Evolutionary conservation across 2,888 invertebrate genomes (phyloP), one percentile per base, ranked within the genome.

Genomic region (Melitaea athalia): DNA sequence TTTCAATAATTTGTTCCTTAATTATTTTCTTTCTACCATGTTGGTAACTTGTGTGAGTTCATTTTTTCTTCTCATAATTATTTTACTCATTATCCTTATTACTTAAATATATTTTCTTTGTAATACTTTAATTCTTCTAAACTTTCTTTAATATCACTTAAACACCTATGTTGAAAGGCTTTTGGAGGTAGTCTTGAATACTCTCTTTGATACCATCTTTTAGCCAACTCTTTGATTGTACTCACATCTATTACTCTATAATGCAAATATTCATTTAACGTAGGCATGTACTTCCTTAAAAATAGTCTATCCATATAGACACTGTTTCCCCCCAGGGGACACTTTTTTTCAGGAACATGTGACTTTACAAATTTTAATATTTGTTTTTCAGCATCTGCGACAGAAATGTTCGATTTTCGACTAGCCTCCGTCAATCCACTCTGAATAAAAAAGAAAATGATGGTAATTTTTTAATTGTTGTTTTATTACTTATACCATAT

Each of bases 171-270:
- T 0, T 85, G 78, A n/a, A 94, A 92, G 61, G 82, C 86, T 79
- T 97, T 97, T 59, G 83, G 82, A 0, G 96, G 96, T 63, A 90
- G 87, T n/a, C 79, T 81, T 14, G 91, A 85, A 76, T 86, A 94
- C 11, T 95, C 83, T 17, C 93, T 89, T 3, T 94, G 94, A 85
- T 95, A 95, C 98, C 99, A 99, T 15, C 96, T 86, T 74, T 93
- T 94, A 12, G 94, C 94, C 64, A 99, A 84, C 86, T 99, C 98
- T 84, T 98, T 99, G 17, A 99, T 88, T 0, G 97, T 95, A 47
- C 97, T 97, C 3, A 99, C 98, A 92, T 99, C 99, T 72, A 99
- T 95, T 57, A 98, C 96, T 77, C 99, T 94, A 86, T 99, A 98
- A 84, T 99, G 98, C 74, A 99, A 89, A 83, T 98, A 97, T 0